Evolutionary conservation across 2,113 vertebrate genomes (phyloP).

Genomic region (Coracopsis vasa): DNA sequence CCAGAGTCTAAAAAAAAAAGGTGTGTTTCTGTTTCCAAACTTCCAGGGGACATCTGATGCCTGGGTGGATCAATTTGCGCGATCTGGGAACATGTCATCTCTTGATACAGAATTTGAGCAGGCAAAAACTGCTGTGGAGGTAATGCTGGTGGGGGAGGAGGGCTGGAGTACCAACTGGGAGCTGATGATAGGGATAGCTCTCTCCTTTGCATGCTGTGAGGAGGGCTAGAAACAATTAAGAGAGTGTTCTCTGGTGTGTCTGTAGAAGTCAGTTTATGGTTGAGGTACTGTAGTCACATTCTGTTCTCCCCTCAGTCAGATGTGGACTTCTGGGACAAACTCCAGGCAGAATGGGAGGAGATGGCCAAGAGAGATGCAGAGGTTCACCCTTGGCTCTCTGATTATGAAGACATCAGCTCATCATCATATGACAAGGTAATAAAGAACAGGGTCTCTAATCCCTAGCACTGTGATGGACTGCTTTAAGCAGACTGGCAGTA

Average conservation of each 20-base stretch:
- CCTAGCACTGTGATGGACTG: background rate
- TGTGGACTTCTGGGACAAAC: constrained; percentile 99
- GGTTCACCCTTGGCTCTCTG: constrained; percentile 95
- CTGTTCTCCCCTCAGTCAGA: constrained; percentile 84
- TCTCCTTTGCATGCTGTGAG: constrained; percentile 15
- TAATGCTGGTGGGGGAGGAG: constrained; percentile 64
- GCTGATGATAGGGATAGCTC: background rate
- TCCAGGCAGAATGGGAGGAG: constrained; percentile 98
- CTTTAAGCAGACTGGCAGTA: background rate
- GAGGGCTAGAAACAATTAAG: background rate
- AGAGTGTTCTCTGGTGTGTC: background rate
- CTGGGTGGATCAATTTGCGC: constrained; percentile 93
- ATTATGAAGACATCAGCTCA: constrained; percentile 89
- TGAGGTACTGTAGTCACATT: background rate
- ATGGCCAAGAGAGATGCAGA: constrained; percentile 97
- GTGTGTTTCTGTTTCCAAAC: constrained; percentile 47
- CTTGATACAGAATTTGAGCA: constrained; percentile 91
- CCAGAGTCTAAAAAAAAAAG: constrained; percentile 22
- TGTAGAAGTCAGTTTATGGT: background rate
- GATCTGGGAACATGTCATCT: constrained; percentile 63
- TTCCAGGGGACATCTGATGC: constrained; percentile 86
- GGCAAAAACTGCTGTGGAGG: constrained; percentile 95
- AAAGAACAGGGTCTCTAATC: background rate
- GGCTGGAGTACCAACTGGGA: background rate
- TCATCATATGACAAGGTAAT: constrained; percentile 93